Conservation (phyloP, 2,888 invertebrate genomes). For the Fragum sueziense region DNA sequence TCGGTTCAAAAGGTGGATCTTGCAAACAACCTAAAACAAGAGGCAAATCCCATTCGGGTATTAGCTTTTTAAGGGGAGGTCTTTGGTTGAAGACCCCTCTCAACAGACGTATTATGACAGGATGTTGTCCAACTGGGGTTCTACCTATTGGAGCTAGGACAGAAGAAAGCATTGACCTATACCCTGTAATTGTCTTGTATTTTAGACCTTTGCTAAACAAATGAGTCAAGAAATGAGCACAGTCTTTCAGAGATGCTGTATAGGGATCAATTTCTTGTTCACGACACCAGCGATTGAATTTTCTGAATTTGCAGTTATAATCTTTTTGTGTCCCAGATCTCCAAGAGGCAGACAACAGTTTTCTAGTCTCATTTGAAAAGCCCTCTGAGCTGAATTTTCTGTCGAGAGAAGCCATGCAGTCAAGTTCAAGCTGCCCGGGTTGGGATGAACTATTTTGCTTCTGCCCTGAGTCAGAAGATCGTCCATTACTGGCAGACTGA, state of each 20-base stretch:
- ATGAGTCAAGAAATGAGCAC: constrained; percentile 33
- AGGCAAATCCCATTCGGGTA: too few relatives aligned
- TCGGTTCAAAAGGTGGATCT: constrained; percentile 11
- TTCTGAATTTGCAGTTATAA: constrained; percentile 38
- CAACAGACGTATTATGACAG: too few relatives aligned
- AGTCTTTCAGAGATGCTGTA: constrained; percentile 36
- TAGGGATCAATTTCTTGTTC: constrained; percentile 36
- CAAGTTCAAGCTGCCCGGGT: constrained; percentile 11
- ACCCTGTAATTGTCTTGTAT: too few relatives aligned
- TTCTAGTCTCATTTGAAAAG: too few relatives aligned
- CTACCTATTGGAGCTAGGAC: constrained; percentile 15
- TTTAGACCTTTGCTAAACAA: not conserved
- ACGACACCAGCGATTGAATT: constrained; percentile 32
- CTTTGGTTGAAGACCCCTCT: too few relatives aligned
- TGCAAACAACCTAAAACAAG: not conserved
- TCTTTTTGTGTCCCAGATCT: constrained; percentile 7
- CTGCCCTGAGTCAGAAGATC: too few relatives aligned
- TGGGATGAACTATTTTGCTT: too few relatives aligned
- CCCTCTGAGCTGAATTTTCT: too few relatives aligned
- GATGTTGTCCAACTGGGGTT: too few relatives aligned
- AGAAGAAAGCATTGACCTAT: constrained; percentile 35
- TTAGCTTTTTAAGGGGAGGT: too few relatives aligned
- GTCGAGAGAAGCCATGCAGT: constrained; percentile 43
- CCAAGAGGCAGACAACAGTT: constrained; percentile 11
- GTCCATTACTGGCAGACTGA: too few relatives aligned